Base-by-base conservation (phyloP, 2,113 vertebrate genomes). In the Muscicapa adusta region DNA sequence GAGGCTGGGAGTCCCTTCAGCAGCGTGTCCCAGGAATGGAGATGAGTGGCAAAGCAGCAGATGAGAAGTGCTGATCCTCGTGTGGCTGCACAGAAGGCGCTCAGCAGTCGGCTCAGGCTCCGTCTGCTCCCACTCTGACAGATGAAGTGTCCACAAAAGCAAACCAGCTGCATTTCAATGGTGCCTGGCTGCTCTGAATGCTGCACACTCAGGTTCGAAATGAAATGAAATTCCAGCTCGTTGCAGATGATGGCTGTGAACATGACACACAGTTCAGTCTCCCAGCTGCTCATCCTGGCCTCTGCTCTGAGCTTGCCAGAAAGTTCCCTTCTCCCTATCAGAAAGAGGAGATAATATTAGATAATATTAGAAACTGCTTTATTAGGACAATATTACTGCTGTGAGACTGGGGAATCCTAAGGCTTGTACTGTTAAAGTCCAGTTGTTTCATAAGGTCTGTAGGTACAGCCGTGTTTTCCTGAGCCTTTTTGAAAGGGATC, bases 101-200 rank as follows among this genome's bases (percentile, higher is more conserved):
- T 95, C 92, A 88, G 92, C 92, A 95, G 88, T 83, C 72, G 1
- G 72, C 91, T 95, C 95, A 90, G 94, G 94, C 68, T 71, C 70
- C 2, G 67, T 85, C 94, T 94, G 88, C 60, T 86, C 77, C 72
- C 3, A 25, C 54, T 0, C 31, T 93, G 94, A 85, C 92, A 85
- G 90, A 80, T 76, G 81, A 88, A 94, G 47, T 63, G 87, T 86
- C 85, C 4, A 15, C 75, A 71, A 43, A 71, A 79, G 89, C 90
- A 90, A 93, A 94, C 62, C 79, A 88, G 82, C 91, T 88, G 89
- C 91, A 80, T 85, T 45, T 76, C 77, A 79, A 79, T 62, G 51
- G 63, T 43, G 60, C 9, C 67, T 96, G 89, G 17, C 62, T 5
- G 8, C 47, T 62, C 82, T 77, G 85, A 70, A 13, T 70, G 71